A percentile compares a stretch with the other conserved stretches of the same genome.
Conservation (phyloP, 2,888 invertebrate genomes). For the Beris morrisii region DNA sequence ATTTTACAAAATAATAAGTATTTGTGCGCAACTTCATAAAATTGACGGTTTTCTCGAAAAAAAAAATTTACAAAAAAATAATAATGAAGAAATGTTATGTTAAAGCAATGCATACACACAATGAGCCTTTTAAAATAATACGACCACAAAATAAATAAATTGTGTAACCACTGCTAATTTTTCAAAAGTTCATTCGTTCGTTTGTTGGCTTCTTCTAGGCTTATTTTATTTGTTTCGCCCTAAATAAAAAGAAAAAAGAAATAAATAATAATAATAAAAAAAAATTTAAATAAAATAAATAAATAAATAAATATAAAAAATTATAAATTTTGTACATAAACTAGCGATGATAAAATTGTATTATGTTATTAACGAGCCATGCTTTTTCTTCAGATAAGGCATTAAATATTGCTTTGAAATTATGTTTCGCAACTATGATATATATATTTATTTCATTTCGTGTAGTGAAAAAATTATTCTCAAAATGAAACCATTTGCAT, state of each 20-base stretch:
- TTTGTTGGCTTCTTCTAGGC: constrained; percentile 53
- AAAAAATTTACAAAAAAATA: neutral
- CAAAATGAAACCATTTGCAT: too few relatives aligned
- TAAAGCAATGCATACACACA: constrained; percentile 1
- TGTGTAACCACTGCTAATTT: constrained; percentile 44
- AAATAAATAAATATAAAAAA: constrained; percentile 5
- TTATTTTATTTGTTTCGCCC: constrained; percentile 38
- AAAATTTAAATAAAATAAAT: constrained; percentile 4
- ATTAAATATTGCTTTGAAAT: constrained; percentile 31
- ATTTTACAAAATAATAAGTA: too few relatives aligned
- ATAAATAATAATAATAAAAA: constrained; percentile 14
- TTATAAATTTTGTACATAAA: neutral
- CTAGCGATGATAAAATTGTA: neutral
- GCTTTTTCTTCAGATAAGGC: constrained; percentile 23
- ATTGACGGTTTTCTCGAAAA: neutral
- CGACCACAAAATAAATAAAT: constrained; percentile 6
- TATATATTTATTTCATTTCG: too few relatives aligned
- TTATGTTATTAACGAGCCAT: neutral
- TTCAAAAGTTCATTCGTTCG: constrained; percentile 54
- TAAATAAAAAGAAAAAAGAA: constrained; percentile 32
- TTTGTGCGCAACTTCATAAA: too few relatives aligned
- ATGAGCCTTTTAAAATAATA: neutral
- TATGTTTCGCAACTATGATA: constrained; percentile 15
- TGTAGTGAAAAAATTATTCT: too few relatives aligned
- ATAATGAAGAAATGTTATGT: too few relatives aligned